phyloP scores from a whole-genome alignment of 1,140 invertebrate species.

The Leucophenga varia region DNA sequence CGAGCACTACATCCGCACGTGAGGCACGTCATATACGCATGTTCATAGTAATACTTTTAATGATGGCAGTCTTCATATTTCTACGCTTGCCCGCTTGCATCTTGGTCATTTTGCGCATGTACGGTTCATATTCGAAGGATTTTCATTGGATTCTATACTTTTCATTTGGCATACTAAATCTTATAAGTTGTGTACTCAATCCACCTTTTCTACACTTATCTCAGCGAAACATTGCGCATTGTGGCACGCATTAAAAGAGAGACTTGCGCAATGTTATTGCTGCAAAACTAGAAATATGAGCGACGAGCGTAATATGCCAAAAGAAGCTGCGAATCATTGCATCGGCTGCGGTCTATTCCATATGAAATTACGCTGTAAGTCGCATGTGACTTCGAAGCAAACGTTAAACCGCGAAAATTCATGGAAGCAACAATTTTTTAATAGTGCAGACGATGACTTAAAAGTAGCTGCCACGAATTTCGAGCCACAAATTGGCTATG shows the following conservation, averaged over 20 bases:
- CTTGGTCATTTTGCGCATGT: slow-evolving; percentile 57
- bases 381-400: too few species aligned
- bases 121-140: slow-evolving; percentile 33
- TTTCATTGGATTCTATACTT: slow-evolving; percentile 58
- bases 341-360: slow-evolving; percentile 24
- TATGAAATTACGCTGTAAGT: too few species aligned
- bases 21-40: slow-evolving; percentile 59
- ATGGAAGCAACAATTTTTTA: too few species aligned
- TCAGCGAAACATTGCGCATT: slow-evolving; percentile 57
- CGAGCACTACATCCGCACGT: slow-evolving; percentile 26
- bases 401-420: too few species aligned
- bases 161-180: slow-evolving; percentile 56
- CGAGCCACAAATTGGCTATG: too few species aligned
- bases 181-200: slow-evolving; percentile 60
- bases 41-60: slow-evolving; percentile 59
- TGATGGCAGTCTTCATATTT: slow-evolving; percentile 59
- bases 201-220: slow-evolving; percentile 62
- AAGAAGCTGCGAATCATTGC: slow-evolving; percentile 6
- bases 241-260: slow-evolving; percentile 21
- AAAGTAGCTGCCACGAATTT: too few species aligned
- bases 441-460: too few species aligned
- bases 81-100: slow-evolving; percentile 61
- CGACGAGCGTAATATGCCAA: slow-evolving; percentile 19
- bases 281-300: slow-evolving; percentile 1
- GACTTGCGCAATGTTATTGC: background rate